Evolutionary conservation across 2,888 invertebrate species (phyloP).

Genomic region (Tribolium freemani): DNA sequence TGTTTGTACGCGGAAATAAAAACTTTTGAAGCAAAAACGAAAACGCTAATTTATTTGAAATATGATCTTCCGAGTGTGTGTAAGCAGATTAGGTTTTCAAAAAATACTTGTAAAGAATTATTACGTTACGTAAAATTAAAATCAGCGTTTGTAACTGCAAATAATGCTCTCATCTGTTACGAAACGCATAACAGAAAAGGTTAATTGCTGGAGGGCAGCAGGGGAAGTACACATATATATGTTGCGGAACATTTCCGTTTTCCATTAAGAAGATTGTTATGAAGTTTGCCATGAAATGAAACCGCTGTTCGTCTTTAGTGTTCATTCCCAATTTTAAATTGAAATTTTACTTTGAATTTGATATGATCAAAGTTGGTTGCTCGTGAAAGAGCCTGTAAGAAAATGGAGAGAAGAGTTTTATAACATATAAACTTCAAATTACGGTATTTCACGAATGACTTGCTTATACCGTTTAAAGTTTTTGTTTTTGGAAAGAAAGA

Average conservation of each 20-base stretch:
- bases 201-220: conserved; percentile 17
- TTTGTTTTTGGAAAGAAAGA: conserved; percentile 16
- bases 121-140: not conserved
- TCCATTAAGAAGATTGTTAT: conserved; percentile 47
- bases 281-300: conserved; percentile 57
- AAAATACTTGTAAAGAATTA: not conserved
- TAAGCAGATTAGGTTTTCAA: too few species aligned
- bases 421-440: conserved; percentile 33
- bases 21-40: too few species aligned
- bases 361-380: conserved; percentile 62
- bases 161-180: not conserved
- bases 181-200: conserved; percentile 14
- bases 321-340: conserved; percentile 64
- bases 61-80: too few species aligned
- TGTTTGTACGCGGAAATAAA: too few species aligned
- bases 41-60: too few species aligned
- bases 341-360: conserved; percentile 65
- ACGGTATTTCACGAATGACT: conserved; percentile 27
- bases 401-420: conserved; percentile 43
- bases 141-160: not conserved
- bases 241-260: conserved; percentile 26
- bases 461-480: conserved; percentile 14
- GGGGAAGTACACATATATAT: conserved; percentile 17
- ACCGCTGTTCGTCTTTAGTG: conserved; percentile 56
- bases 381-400: conserved; percentile 52